A percentile compares a stretch with the other conserved stretches of the same genome.
Conservation (phyloP, 2,113 vertebrate species). For the Bubalus kerabau region DNA sequence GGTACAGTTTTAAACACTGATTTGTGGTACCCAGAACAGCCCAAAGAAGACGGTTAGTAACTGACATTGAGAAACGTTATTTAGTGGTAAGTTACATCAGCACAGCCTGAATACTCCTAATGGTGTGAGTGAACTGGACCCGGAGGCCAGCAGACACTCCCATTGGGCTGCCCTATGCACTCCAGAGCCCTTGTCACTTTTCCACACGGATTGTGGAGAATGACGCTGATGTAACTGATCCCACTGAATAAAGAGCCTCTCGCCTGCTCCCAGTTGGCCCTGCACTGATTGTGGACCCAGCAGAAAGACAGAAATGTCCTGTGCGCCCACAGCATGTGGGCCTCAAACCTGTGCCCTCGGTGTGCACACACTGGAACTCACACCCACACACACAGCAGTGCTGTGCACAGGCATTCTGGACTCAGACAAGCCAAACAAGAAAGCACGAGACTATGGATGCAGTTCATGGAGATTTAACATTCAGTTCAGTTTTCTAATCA, state of each 20-base stretch:
- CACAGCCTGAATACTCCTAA: constrained; percentile 23
- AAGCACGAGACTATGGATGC: constrained; percentile 61
- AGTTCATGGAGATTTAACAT: constrained; percentile 62
- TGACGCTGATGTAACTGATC: constrained; percentile 70
- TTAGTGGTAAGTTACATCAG: constrained; percentile 76
- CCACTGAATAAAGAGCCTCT: constrained; percentile 76
- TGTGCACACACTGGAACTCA: constrained; percentile 64
- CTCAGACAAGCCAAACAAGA: constrained; percentile 66
- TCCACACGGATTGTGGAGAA: not conserved
- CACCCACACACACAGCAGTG: constrained; percentile 55
- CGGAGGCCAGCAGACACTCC: not conserved
- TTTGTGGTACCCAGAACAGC: constrained; percentile 78
- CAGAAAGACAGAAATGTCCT: constrained; percentile 81
- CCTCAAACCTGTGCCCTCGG: constrained; percentile 67
- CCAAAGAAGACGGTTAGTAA: constrained; percentile 77
- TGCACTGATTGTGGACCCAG: constrained; percentile 77
- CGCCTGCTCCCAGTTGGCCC: constrained; percentile 70
- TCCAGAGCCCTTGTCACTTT: not conserved
- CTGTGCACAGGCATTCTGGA: constrained; percentile 63
- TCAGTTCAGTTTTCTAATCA: constrained; percentile 82
- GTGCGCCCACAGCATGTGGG: constrained; percentile 54
- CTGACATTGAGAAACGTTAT: constrained; percentile 73
- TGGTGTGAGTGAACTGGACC: not conserved
- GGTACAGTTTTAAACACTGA: constrained; percentile 33
- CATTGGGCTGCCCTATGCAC: not conserved